Evolutionary conservation across 2,888 invertebrate genomes (phyloP).

Genomic region (Philaethria dido): DNA sequence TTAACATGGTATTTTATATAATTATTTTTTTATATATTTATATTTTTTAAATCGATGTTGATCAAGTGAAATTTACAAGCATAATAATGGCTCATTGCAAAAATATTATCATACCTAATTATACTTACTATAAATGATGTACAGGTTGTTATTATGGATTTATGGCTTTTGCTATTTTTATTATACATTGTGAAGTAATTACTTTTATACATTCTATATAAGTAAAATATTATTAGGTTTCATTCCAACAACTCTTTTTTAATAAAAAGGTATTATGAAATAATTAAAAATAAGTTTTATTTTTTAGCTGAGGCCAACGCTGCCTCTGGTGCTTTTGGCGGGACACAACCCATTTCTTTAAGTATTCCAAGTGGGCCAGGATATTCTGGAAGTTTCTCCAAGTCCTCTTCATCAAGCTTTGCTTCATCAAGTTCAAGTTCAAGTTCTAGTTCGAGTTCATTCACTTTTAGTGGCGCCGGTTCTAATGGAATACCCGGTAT

Average conservation of each 20-base stretch:
- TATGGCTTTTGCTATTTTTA: too few species aligned
- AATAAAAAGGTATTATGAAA: not conserved
- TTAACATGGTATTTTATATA: too few species aligned
- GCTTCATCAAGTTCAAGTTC: conserved; percentile 74
- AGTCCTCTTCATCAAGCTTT: conserved; percentile 71
- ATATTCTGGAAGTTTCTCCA: conserved; percentile 75
- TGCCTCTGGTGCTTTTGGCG: conserved; percentile 58
- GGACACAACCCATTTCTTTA: conserved; percentile 54
- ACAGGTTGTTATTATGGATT: too few species aligned
- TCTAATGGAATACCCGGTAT: conserved; percentile 39
- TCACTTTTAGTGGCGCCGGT: conserved; percentile 60
- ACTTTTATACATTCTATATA: too few species aligned
- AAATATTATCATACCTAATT: too few species aligned
- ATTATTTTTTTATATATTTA: too few species aligned
- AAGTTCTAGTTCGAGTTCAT: conserved; percentile 72
- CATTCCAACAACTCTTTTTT: not conserved
- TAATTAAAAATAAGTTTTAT: conserved; percentile 3
- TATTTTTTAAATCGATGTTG: too few species aligned
- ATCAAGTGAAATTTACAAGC: too few species aligned
- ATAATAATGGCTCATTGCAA: too few species aligned
- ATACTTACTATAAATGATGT: too few species aligned
- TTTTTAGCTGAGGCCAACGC: conserved; percentile 60
- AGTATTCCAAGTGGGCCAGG: conserved; percentile 58
- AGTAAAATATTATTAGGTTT: too few species aligned
- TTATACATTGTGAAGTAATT: too few species aligned